Evolutionary conservation across 1,140 invertebrate species (phyloP), one percentile per base, ranked within the genome.

Genomic region (Carposina sasakii): DNA sequence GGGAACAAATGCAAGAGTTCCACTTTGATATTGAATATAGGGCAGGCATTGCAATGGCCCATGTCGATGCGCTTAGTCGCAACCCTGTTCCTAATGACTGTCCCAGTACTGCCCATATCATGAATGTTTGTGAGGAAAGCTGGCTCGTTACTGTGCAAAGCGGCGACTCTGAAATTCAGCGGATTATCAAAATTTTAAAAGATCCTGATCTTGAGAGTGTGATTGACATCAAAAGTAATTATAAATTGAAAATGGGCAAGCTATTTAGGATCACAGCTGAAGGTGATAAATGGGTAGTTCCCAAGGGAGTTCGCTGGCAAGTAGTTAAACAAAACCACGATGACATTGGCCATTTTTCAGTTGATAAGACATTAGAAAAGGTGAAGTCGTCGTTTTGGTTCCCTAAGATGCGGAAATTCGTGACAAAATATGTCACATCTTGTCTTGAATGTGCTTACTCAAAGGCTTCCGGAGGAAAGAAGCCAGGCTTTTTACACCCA

Each of bases 11-110:
- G 6, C 61, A 70, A 31, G 59, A 65, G 0, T 79, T 47, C 41
- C 33, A 76, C 28, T 75, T 50, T 20, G 43, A 54, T 0, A 53
- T 78, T 0, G 49, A 37, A 13, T 62, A 79, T 40, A 41, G 67
- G 1, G 47, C 63, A 0, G 63, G 66, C 0, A 34, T 12, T 0
- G 19, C 44, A 13, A 69, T 72, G 62, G 10, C 17, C 0, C 75
- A 72, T 41, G 77, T 66, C 0, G 73, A 78, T 47, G 63, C 63
- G 3, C 46, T 77, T 1, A 66, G 61, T 22, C 30, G 67, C 13
- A 62, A 60, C 22, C 60, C 61, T 13, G 26, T 48, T 8, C 16
- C 17, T 5, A n/a, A 12, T 9, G 12, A 13, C 15, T 6, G 8
- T 20, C 16, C 19, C 17, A 22, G 8, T n/a, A 16, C 23, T 4